Evolutionary conservation across 2,888 invertebrate genomes (phyloP).

Genomic region (Saturnia pavonia): DNA sequence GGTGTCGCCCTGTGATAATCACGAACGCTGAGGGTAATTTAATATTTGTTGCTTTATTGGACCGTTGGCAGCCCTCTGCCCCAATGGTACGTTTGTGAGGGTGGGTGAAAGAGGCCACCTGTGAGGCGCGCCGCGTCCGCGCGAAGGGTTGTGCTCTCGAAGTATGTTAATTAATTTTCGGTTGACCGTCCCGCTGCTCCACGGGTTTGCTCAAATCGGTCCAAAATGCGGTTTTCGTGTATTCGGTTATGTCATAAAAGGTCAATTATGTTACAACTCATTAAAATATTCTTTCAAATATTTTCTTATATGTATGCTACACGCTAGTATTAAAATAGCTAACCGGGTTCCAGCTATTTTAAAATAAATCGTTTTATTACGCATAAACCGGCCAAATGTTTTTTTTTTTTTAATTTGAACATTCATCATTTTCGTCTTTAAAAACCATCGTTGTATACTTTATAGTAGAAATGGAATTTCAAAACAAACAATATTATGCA

Average conservation of each 20-base stretch:
- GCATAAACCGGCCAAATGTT: too few species aligned
- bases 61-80: constrained; percentile 42
- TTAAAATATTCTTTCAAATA: constrained; percentile 33
- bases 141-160: constrained; percentile 70
- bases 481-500: too few species aligned
- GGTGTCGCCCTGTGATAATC: constrained; percentile 9
- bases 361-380: not conserved
- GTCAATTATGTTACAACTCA: constrained; percentile 49
- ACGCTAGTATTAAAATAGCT: not conserved
- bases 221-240: constrained; percentile 71
- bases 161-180: constrained; percentile 82
- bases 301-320: not conserved
- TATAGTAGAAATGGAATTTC: too few species aligned
- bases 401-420: not conserved
- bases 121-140: constrained; percentile 44
- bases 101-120: constrained; percentile 62
- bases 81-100: constrained; percentile 41
- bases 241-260: constrained; percentile 67
- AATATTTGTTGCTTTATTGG: constrained; percentile 13
- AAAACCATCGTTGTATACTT: too few species aligned
- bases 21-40: constrained; percentile 11
- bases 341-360: not conserved
- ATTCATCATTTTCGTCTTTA: not conserved
- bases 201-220: constrained; percentile 68
- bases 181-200: constrained; percentile 71